phyloP scores from a whole-genome alignment of 1,140 invertebrate species.

The Watersipora subatra region DNA sequence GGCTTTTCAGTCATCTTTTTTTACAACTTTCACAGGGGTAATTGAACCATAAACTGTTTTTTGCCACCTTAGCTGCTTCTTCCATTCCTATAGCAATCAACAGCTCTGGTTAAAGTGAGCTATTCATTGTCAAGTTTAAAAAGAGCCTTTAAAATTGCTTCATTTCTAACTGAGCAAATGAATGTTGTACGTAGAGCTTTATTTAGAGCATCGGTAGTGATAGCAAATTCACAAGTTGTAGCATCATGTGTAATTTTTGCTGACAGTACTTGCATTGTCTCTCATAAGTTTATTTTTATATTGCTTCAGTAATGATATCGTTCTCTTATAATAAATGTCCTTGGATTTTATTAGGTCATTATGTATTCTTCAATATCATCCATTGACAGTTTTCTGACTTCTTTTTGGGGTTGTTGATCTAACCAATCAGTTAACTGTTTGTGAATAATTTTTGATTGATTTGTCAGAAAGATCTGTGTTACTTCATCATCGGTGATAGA shows the following conservation, averaged over 20 bases:
- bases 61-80: background rate
- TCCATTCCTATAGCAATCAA: background rate
- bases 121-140: constrained; percentile 2
- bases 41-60: background rate
- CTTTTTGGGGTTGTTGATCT: background rate
- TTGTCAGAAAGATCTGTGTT: too few relatives aligned
- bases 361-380: too few relatives aligned
- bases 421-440: background rate
- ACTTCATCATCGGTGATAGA: too few relatives aligned
- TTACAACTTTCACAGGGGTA: background rate
- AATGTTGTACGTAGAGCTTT: background rate
- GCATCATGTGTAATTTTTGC: constrained; percentile 1
- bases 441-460: too few relatives aligned
- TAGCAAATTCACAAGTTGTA: constrained; percentile 1
- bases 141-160: constrained; percentile 2
- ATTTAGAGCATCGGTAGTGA: background rate
- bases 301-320: background rate
- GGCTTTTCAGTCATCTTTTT: background rate
- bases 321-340: constrained; percentile 1
- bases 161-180: constrained; percentile 3
- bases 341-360: background rate
- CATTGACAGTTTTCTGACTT: too few relatives aligned
- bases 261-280: background rate
- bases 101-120: constrained; percentile 3
- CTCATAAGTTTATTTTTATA: background rate